phyloP scores from a whole-genome alignment of 35 echinoderm and acorn worm species.

The Heliocidaris erythrogramma region DNA sequence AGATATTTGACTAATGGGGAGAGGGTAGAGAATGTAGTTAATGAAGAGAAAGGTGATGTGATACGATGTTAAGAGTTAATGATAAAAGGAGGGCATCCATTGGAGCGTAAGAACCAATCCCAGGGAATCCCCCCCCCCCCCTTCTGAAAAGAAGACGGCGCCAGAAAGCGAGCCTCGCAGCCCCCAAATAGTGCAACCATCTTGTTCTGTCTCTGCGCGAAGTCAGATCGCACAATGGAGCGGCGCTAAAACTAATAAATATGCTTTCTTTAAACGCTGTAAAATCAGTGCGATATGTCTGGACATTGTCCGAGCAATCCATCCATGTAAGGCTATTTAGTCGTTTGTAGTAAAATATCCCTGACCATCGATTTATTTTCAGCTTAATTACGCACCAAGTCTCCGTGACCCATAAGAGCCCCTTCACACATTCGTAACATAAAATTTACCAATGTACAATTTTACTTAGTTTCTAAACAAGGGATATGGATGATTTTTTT shows the following conservation, averaged over 20 bases:
- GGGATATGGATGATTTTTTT: background rate
- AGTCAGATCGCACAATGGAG: conserved; percentile 5
- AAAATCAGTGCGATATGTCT: background rate
- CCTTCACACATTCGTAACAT: background rate
- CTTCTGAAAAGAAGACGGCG: background rate
- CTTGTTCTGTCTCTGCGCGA: background rate
- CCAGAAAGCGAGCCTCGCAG: background rate
- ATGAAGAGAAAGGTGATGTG: background rate
- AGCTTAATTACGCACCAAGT: background rate
- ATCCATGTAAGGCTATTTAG: background rate
- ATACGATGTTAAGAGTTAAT: background rate
- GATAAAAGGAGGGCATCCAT: background rate
- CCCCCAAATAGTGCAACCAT: background rate
- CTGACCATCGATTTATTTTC: conserved; percentile 7
- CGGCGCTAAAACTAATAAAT: background rate
- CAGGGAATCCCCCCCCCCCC: background rate
- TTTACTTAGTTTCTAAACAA: background rate
- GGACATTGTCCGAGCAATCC: too few species aligned
- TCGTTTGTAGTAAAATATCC: background rate
- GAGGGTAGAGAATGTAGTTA: background rate
- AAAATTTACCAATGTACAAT: background rate
- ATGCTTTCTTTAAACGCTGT: background rate
- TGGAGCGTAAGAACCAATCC: background rate
- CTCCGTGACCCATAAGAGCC: background rate
- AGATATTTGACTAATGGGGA: background rate